A percentile compares a stretch with the other conserved stretches of the same genome.
Conservation (phyloP, 2,113 vertebrate genomes). For the Okapia johnstoni region DNA sequence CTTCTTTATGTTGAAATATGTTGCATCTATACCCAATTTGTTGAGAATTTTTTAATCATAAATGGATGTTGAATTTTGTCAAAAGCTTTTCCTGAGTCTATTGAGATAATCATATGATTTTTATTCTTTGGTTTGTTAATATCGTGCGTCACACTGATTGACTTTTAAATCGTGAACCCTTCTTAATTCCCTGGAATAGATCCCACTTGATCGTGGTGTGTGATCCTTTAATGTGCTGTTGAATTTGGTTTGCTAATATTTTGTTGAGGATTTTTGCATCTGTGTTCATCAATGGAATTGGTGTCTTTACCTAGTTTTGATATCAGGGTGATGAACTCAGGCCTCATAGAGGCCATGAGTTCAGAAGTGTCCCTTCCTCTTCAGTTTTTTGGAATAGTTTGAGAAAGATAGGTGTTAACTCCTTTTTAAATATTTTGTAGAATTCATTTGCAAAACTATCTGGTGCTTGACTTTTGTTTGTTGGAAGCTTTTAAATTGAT, state of each 20-base stretch:
- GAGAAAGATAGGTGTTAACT: not conserved
- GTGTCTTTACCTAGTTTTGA: not conserved
- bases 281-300: not conserved
- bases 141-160: not conserved
- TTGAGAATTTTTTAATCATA: not conserved
- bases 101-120: not conserved
- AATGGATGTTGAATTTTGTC: not conserved
- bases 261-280: not conserved
- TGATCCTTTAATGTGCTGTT: not conserved
- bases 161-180: not conserved
- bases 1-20: not conserved
- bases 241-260: not conserved
- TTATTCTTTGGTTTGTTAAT: not conserved
- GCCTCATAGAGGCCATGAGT: not conserved
- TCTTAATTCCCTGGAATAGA: not conserved
- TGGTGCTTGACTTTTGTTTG: not conserved
- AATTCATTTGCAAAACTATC: not conserved
- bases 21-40: not conserved
- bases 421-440: not conserved
- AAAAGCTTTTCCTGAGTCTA: not conserved
- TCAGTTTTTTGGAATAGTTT: not conserved
- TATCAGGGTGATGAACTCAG: not conserved
- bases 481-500: not conserved
- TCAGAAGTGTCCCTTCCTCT: not conserved
- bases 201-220: not conserved